A percentile compares a stretch with the other conserved stretches of the same genome.
These are phyloP conservation scores for Emydura subglobosa DNA, from an alignment of 2,113 vertebrate genomes.

Conservation along the genomic window DNA sequence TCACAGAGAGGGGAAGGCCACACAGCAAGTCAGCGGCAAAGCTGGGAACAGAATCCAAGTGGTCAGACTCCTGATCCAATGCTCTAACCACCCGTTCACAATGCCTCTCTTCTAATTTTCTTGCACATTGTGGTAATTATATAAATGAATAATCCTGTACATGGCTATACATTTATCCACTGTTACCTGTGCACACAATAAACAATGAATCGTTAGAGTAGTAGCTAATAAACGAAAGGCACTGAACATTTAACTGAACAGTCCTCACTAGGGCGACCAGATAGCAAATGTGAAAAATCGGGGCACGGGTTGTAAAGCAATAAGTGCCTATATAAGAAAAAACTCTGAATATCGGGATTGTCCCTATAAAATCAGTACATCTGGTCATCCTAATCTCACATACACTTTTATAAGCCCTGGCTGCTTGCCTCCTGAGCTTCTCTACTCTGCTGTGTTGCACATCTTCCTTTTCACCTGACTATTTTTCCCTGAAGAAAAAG, in stretches of 20 bases:
- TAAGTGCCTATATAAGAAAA: too few species aligned
- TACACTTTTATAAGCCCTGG: not conserved
- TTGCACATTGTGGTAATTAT: not conserved
- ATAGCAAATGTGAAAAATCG: too few species aligned
- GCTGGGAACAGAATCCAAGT: not conserved
- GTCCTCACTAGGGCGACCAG: not conserved
- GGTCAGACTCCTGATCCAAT: not conserved
- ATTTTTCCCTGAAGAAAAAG: not conserved
- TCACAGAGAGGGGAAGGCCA: not conserved
- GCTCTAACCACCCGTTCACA: not conserved
- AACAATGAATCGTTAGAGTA: not conserved
- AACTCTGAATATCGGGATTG: too few species aligned
- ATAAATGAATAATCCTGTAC: not conserved
- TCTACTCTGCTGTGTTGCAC: not conserved
- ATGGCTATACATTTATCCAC: not conserved
- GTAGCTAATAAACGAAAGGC: not conserved
- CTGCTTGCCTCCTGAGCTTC: not conserved
- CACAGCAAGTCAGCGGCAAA: not conserved
- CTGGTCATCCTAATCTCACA: not conserved
- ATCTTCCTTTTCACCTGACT: not conserved
- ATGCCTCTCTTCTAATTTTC: not conserved
- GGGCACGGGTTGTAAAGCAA: too few species aligned
- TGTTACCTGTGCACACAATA: slow-evolving; percentile 50
- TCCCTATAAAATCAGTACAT: too few species aligned
- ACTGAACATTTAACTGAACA: not conserved